Evolutionary conservation across 2,113 vertebrate species (phyloP).

Genomic region (Oriolus oriolus): DNA sequence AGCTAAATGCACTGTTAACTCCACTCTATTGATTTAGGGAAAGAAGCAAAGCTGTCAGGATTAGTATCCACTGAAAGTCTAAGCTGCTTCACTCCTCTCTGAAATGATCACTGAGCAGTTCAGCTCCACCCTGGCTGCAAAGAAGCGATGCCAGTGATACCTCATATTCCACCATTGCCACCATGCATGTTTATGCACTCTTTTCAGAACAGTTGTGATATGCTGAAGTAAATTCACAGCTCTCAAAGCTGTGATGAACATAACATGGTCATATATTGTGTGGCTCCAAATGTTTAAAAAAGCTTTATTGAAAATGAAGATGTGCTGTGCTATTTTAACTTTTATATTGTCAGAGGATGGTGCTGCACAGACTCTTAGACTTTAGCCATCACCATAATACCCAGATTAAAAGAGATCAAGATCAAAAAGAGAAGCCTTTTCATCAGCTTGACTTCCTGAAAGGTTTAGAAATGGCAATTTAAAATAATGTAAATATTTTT

Average conservation of each 20-base stretch:
- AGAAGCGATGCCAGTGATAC: rapidly evolving
- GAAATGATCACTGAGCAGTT: not conserved
- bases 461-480: not conserved
- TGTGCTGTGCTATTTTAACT: not conserved
- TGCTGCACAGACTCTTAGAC: not conserved
- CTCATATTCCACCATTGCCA: rapidly evolving
- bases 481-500: not conserved
- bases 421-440: not conserved
- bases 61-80: not conserved
- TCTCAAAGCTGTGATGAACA: not conserved
- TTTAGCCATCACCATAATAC: not conserved
- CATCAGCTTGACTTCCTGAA: not conserved
- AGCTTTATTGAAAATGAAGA: not conserved
- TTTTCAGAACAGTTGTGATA: not conserved
- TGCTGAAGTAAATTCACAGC: not conserved
- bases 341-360: rapidly evolving
- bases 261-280: not conserved
- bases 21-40: not conserved
- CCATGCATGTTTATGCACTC: rapidly evolving
- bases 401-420: not conserved
- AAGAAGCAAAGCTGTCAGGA: not conserved
- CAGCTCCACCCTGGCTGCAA: not conserved
- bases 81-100: not conserved
- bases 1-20: not conserved
- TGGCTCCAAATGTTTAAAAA: not conserved